Evolutionary conservation across 1,140 invertebrate genomes (phyloP), one percentile per base, ranked within the genome.

Genomic region (Scaptodrosophila lebanonensis): DNA sequence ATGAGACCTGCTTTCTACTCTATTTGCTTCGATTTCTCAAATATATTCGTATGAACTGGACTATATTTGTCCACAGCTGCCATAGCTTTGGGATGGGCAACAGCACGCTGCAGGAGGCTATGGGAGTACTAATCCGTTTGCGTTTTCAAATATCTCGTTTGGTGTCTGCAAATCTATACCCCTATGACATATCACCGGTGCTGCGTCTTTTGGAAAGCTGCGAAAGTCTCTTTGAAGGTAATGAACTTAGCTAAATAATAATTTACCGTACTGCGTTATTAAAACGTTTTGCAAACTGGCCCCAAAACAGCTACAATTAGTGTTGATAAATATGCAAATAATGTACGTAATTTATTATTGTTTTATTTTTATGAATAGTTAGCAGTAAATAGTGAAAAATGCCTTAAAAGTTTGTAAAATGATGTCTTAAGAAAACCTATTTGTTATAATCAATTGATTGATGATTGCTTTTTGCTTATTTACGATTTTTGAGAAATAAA

Each of bases 121-220:
- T 96, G 95, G 90, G 91, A 48, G 92, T 95, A 17, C 86, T 97
- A 6, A 95, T 95, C 71, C 88, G 93, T 50, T 88, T 97, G 17
- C 90, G 94, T 60, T 88, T 94, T 61, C 92, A 95, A 60, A 94
- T 97, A 60, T 93, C 93, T 67, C 90, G 94, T 79, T 88, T 97
- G 56, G 94, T 96, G 5, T 92, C 93, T 0, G 93, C 93, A 66
- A 91, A 93, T 49, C 88, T 96, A 7, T 96, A 96, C 85, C 94
- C 95, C 1, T 97, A 97, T 84, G 96, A 97, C 87, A 96, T 97
- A 70, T 94, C 92, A 84, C 95, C 95, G 35, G 92, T 97, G 59
- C 88, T 96, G 35, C 91, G 93, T 86, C 88, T 97, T 56, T 87
- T 97, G 33, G 93, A 95, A 85, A 92, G 93, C 59, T 96, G 94